phyloP scores from a whole-genome alignment of 2,113 vertebrate genomes.

The Pipa parva region DNA sequence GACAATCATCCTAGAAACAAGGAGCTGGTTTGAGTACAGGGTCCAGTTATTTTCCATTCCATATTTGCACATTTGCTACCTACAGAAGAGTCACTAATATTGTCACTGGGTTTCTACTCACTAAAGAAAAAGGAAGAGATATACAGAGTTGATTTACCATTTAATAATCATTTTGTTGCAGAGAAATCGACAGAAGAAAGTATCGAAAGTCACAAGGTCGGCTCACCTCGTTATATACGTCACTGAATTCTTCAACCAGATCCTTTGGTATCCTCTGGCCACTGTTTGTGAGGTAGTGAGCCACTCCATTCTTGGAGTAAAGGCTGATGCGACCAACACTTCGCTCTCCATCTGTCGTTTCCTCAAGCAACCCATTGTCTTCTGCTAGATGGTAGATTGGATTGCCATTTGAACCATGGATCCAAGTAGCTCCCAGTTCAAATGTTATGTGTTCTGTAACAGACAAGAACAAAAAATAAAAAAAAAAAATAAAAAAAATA shows the following conservation, averaged over 20 bases:
- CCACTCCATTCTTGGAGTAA: constrained; percentile 93
- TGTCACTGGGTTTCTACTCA: no score
- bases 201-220: not conserved
- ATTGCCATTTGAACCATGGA: constrained; percentile 95
- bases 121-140: no score
- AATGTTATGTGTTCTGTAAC: constrained; percentile 81
- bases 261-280: constrained; percentile 94
- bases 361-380: constrained; percentile 90
- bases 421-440: constrained; percentile 98
- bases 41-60: no score
- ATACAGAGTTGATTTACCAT: no score
- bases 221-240: constrained; percentile 96
- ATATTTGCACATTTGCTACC: no score
- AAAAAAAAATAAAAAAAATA: no score
- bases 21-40: no score
- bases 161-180: no score
- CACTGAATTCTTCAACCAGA: constrained; percentile 98
- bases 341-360: constrained; percentile 86
- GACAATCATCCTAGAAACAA: no score
- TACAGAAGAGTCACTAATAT: no score
- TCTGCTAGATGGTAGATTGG: constrained; percentile 98
- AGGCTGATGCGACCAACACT: constrained; percentile 93
- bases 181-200: no score
- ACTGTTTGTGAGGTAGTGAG: constrained; percentile 89
- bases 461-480: no score